phyloP scores from a whole-genome alignment of 2,888 invertebrate genomes.

The Melinopterus prodromus region DNA sequence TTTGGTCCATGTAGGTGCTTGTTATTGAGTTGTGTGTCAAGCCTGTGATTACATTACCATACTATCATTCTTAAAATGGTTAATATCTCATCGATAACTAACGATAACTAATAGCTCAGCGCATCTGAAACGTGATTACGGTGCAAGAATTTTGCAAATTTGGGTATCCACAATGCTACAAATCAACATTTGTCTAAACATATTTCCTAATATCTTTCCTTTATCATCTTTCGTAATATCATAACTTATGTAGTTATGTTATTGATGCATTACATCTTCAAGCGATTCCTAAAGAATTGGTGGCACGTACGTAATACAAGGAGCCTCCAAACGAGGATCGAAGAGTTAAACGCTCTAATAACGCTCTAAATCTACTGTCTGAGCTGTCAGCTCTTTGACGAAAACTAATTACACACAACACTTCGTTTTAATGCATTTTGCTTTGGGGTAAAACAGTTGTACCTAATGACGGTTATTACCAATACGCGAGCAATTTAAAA shows the following conservation, averaged over 20 bases:
- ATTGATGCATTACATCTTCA: not conserved
- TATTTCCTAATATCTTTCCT: too few species aligned
- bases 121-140: too few species aligned
- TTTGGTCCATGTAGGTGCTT: too few species aligned
- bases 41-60: too few species aligned
- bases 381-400: not conserved
- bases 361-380: not conserved
- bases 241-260: not conserved
- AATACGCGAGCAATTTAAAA: not conserved
- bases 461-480: not conserved
- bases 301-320: not conserved
- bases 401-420: conserved; percentile 4
- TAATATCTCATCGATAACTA: too few species aligned
- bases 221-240: too few species aligned
- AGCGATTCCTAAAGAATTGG: not conserved
- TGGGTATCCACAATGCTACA: too few species aligned
- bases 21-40: too few species aligned
- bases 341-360: not conserved
- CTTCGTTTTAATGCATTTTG: not conserved
- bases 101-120: too few species aligned
- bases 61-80: too few species aligned
- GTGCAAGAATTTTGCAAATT: too few species aligned
- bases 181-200: too few species aligned
- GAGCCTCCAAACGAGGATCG: not conserved
- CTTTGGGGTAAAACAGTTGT: not conserved